Evolutionary conservation across 92 coral and sea anemone genomes (phyloP).

Genomic region (Epizoanthus illoricatus): DNA sequence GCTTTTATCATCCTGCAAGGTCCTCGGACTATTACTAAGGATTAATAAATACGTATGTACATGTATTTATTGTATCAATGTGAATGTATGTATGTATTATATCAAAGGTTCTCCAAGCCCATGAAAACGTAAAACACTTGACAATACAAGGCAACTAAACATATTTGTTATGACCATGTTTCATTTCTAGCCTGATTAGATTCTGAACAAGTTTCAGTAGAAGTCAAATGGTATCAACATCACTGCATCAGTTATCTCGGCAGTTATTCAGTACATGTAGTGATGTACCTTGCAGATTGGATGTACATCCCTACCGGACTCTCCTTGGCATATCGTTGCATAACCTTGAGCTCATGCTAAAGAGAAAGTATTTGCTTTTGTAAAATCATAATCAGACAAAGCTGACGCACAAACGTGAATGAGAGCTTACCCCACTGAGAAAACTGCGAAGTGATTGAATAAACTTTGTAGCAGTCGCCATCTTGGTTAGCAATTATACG

Average conservation of each 20-base stretch:
- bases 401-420: background rate
- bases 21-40: too few relatives aligned
- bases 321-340: conserved; percentile 33
- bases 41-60: too few relatives aligned
- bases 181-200: too few relatives aligned
- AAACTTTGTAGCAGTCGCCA: conserved; percentile 84
- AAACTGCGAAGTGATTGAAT: conserved; percentile 70
- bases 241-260: too few relatives aligned
- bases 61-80: too few relatives aligned
- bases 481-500: conserved; percentile 45
- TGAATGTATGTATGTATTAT: too few relatives aligned
- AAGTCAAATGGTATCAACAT: background rate
- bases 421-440: conserved; percentile 73
- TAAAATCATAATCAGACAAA: background rate
- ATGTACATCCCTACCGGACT: conserved; percentile 22
- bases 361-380: background rate
- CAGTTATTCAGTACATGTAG: too few relatives aligned
- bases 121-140: too few relatives aligned
- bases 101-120: too few relatives aligned
- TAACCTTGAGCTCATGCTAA: conserved; percentile 24
- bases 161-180: too few relatives aligned
- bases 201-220: background rate
- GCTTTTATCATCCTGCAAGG: too few relatives aligned
- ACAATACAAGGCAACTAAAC: too few relatives aligned
- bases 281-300: conserved; percentile 23